A percentile compares a stretch with the other conserved stretches of the same genome.
Conservation (phyloP, 2,797 vertebrate genomes). For the Spheniscus humboldti region DNA sequence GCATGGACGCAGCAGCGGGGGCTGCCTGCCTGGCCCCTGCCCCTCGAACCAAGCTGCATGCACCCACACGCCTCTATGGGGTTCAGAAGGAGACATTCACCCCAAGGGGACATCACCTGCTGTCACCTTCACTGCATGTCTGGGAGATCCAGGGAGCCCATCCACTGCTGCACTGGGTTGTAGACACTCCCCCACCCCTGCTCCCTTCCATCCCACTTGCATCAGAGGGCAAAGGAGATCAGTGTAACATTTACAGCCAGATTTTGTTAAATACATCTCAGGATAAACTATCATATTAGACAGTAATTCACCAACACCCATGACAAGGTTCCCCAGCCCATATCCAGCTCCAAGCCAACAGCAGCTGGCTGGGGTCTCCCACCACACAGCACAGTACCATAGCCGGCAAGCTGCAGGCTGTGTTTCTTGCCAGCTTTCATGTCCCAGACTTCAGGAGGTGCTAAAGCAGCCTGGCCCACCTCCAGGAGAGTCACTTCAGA, state of each 20-base stretch:
- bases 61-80: neutral
- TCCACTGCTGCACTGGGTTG: too few species aligned
- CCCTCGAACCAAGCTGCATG: neutral
- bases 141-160: neutral
- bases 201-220: neutral
- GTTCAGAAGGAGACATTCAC: neutral
- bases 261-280: neutral
- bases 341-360: neutral
- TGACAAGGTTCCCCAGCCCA: neutral
- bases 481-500: neutral
- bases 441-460: neutral
- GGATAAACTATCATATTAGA: neutral
- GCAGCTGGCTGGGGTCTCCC: neutral
- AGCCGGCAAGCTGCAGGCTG: neutral
- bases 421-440: neutral
- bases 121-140: neutral
- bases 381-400: neutral
- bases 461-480: neutral
- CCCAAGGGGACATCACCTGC: neutral
- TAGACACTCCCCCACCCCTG: neutral
- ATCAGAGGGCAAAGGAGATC: neutral
- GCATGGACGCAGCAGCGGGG: neutral
- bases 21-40: neutral
- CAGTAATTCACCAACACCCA: neutral
- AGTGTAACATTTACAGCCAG: neutral